These are phyloP conservation scores for Drosophila jambulina DNA, from an alignment of 1,140 invertebrate species.

Conservation along the genomic window DNA sequence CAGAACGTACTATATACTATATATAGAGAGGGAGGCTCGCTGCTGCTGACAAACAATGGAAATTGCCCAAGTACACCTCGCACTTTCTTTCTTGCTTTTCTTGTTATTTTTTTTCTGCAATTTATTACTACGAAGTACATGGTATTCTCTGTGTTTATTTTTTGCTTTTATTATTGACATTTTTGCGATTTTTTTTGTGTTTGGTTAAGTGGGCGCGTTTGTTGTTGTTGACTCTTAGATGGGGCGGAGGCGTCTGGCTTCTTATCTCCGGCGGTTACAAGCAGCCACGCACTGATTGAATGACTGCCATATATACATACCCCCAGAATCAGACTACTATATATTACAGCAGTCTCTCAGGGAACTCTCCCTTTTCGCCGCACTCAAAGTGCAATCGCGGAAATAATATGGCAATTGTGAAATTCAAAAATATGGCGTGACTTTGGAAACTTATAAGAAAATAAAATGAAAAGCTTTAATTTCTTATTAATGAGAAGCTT, in stretches of 20 bases:
- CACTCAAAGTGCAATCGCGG: slow-evolving; percentile 17
- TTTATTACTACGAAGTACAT: slow-evolving; percentile 35
- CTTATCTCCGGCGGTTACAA: slow-evolving; percentile 59
- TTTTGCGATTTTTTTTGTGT: slow-evolving; percentile 42
- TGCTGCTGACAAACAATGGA: slow-evolving; percentile 64
- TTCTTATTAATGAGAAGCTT: not conserved
- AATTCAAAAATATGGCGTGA: slow-evolving; percentile 7
- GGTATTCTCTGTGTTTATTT: slow-evolving; percentile 17
- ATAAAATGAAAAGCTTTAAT: not conserved
- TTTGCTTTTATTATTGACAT: slow-evolving; percentile 44
- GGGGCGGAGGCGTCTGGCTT: slow-evolving; percentile 10
- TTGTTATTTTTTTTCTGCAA: slow-evolving; percentile 2
- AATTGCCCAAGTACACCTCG: slow-evolving; percentile 61
- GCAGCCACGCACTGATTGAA: slow-evolving; percentile 67
- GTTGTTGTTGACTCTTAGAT: slow-evolving; percentile 35
- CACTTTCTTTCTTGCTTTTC: slow-evolving; percentile 2
- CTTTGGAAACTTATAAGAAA: not conserved
- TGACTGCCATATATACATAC: slow-evolving; percentile 28
- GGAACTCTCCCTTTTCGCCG: slow-evolving; percentile 15
- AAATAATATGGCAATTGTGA: slow-evolving; percentile 12
- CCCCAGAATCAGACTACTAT: slow-evolving; percentile 18
- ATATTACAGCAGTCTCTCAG: slow-evolving; percentile 11
- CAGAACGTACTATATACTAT: not conserved
- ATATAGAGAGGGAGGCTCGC: slow-evolving; percentile 55
- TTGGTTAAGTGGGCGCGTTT: slow-evolving; percentile 63